Conservation (phyloP, 2,113 vertebrate species). For the Podocnemis expansa region DNA sequence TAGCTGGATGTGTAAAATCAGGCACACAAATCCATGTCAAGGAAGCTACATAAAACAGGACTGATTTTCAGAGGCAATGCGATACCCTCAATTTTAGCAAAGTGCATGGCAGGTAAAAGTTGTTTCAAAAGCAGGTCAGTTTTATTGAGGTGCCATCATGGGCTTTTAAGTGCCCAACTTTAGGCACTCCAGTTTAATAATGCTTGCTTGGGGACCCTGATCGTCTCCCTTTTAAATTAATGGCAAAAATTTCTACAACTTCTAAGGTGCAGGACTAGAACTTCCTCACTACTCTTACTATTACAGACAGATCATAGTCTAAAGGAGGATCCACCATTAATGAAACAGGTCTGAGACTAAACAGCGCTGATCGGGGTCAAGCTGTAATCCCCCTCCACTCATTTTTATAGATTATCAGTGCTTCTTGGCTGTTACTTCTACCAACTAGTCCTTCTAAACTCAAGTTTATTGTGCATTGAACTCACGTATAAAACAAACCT, state of each 20-base stretch:
- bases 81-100: background rate
- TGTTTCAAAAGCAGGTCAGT: background rate
- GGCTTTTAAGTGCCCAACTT: background rate
- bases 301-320: conserved; percentile 15
- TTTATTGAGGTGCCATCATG: background rate
- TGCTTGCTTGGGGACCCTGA: background rate
- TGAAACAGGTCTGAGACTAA: conserved; percentile 7
- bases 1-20: background rate
- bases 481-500: background rate
- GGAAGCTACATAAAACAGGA: background rate
- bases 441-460: background rate
- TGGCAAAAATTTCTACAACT: background rate
- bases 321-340: conserved; percentile 2
- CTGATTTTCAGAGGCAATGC: background rate
- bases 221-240: background rate
- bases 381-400: background rate
- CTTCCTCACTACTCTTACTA: conserved; percentile 54
- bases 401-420: background rate
- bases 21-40: background rate
- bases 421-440: background rate
- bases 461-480: background rate
- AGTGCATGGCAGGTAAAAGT: background rate
- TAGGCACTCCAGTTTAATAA: background rate
- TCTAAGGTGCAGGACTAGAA: background rate
- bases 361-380: background rate